Base-by-base conservation (phyloP, 2,888 invertebrate species). In the Latrodectus hesperus region DNA sequence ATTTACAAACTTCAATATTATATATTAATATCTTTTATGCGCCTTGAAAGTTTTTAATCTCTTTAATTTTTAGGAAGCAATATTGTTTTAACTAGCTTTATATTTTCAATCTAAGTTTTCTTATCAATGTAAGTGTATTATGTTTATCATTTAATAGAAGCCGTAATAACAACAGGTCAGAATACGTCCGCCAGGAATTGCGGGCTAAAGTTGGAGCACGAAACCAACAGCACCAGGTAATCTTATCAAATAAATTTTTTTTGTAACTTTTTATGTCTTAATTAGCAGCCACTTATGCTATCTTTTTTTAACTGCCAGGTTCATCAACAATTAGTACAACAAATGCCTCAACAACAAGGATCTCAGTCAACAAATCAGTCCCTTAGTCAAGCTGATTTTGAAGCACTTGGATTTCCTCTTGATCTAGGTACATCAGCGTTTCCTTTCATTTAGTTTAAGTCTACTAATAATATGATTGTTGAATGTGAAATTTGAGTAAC, bases 151-250 rank as follows among this genome's bases (percentile, higher is more conserved):
- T 38, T 77, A 51, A 11, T n/a, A 80, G 80, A 26, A 80, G 64
- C 64, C 72, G 80, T 51, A 64, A 64, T 12, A 76, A 65, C 65
- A 78, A 78, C 11, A 67, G 83, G 17, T 96, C 97, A 77, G 97
- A 97, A 93, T 97, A 96, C 93, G 97, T 98, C 90, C 95, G 97
- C 91, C 97, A 98, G 93, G 97, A 97, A 93, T 93, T 98, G 91
- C 94, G 97, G 91, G 96, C 97, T 75, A 95, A 96, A 89, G 97
- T 98, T 88, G 97, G 96, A 90, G 96, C 96, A 81, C 94, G 97
- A 91, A 95, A 96, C 64, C 94, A 94, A 90, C 92, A 92, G 77
- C 91, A 91, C 38, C 91, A 91, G 55, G 84, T 88, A 55, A 88
- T 52, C 73, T 16, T 22, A 22, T 22, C 22, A 22, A 22, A 22